Base-by-base conservation (phyloP, 2,113 vertebrate genomes). In the Papio anubis region DNA sequence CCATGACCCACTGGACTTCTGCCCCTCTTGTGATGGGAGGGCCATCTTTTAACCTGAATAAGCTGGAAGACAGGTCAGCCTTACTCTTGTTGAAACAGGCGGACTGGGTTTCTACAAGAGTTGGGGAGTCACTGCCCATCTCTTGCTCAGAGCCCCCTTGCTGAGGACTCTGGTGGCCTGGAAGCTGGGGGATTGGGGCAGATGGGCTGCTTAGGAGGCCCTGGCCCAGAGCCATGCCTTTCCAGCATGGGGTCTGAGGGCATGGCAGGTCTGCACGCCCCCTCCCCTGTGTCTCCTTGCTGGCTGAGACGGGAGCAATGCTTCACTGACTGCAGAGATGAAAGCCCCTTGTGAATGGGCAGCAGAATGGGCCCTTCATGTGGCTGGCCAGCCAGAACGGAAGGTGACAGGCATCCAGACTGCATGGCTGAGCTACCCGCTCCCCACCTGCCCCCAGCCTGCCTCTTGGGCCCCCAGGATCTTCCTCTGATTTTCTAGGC, bases 11-110 rank as follows among this genome's bases (percentile, higher is more conserved):
- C 72, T 79, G 48, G 45, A 20, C 38, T 88, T 59, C 82, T 88
- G 45, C 32, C 25, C 27, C 21, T 61, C 45, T 43, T 86, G 8
- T 45, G 48, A 30, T 45, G 30, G 12, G 57, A 81, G 55, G 32
- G 21, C 27, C 72, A 45, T 45, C 76, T 83, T 93, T n/a, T 14
- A 4, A 61, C 25, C 40, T 9, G 2, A 21, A 66, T 48, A 27
- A 48, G 18, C 55, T 40, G 9, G 11, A 94, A 81, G n/a, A 88
- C 52, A 88, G 50, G 35, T 27, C 35, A 82, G 43, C 7, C 70
- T 81, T 95, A 27, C 70, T 91, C 40, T 91, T 88, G 25, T 55
- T 92, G 78, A 97, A 88, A 88, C 20, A 32, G 59, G 55, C 6
- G 32, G 59, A 79, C 57, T 11, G 13, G 45, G 32, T 57, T 90